These are phyloP conservation scores for Morone chrysops DNA, from an alignment of 2,113 vertebrate genomes.

Conservation along the genomic window DNA sequence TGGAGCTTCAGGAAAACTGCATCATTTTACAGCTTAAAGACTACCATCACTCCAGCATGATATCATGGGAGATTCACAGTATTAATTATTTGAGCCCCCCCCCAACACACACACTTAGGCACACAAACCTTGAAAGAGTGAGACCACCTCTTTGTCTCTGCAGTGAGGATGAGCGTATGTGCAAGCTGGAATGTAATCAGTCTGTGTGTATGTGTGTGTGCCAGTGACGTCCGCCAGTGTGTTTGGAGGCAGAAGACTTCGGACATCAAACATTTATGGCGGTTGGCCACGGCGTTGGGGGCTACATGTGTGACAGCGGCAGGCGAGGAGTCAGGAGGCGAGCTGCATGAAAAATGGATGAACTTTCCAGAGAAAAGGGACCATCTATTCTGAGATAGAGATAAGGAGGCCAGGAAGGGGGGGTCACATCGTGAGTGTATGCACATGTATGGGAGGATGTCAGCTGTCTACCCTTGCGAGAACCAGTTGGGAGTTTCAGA, in stretches of 20 bases:
- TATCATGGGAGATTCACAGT: background rate
- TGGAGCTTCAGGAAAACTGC: background rate
- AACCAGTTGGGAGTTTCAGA: constrained; percentile 15
- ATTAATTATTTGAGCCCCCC: background rate
- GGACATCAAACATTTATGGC: constrained; percentile 66
- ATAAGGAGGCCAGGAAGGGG: constrained; percentile 45
- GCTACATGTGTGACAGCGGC: constrained; percentile 47
- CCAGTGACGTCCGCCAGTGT: background rate
- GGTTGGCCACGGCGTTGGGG: constrained; percentile 2
- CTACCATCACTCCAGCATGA: background rate
- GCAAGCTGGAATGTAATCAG: background rate
- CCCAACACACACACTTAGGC: background rate
- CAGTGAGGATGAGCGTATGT: background rate
- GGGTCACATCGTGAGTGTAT: background rate
- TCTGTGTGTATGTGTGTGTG: constrained; percentile 5
- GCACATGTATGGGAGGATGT: constrained; percentile 1
- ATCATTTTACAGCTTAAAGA: background rate
- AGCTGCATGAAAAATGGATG: constrained; percentile 75
- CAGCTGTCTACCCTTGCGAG: constrained; percentile 3
- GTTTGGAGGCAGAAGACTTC: constrained; percentile 34
- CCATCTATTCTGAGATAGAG: constrained; percentile 62
- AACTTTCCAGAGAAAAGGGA: constrained; percentile 22
- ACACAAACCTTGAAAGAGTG: constrained; percentile 1
- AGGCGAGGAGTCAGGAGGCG: constrained; percentile 33
- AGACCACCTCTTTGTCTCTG: background rate